A percentile compares a stretch with the other conserved stretches of the same genome.
Conservation (phyloP, 2,888 invertebrate species). For the Rhagonycha fulva region DNA sequence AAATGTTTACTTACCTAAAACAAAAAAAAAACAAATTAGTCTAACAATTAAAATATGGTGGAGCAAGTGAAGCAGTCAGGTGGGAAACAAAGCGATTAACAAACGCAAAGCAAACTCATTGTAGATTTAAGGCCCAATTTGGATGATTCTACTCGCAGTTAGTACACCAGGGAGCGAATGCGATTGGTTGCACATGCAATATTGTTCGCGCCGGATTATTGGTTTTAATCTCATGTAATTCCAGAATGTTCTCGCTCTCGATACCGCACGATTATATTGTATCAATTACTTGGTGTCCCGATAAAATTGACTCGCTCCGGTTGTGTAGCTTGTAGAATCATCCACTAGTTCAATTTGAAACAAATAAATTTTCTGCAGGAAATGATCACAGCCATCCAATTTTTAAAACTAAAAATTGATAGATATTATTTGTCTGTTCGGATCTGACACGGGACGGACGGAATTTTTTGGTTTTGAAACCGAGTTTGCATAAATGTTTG, state of each 20-base stretch:
- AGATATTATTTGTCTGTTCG: not conserved
- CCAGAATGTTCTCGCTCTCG: conserved; percentile 38
- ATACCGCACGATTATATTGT: conserved; percentile 40
- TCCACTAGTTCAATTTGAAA: not conserved
- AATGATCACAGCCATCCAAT: too few relatives aligned
- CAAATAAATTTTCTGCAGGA: not conserved
- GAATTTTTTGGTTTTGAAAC: not conserved
- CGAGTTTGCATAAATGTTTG: conserved; percentile 9
- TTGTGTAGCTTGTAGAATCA: not conserved
- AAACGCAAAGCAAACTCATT: conserved; percentile 26
- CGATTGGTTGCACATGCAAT: conserved; percentile 36
- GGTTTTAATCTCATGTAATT: conserved; percentile 40
- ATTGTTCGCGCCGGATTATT: conserved; percentile 40
- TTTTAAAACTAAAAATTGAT: too few relatives aligned
- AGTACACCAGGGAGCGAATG: conserved; percentile 25
- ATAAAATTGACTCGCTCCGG: conserved; percentile 36
- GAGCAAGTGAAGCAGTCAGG: conserved; percentile 2
- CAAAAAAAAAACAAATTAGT: conserved; percentile 1
- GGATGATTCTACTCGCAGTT: conserved; percentile 20
- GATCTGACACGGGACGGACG: not conserved
- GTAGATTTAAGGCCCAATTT: conserved; percentile 32
- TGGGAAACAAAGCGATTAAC: conserved; percentile 18
- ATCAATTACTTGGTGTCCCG: conserved; percentile 38
- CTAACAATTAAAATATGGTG: not conserved
- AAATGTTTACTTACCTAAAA: conserved; percentile 9